Base-by-base conservation (phyloP, 2,888 invertebrate genomes). In the Caenorhabditis japonica region DNA sequence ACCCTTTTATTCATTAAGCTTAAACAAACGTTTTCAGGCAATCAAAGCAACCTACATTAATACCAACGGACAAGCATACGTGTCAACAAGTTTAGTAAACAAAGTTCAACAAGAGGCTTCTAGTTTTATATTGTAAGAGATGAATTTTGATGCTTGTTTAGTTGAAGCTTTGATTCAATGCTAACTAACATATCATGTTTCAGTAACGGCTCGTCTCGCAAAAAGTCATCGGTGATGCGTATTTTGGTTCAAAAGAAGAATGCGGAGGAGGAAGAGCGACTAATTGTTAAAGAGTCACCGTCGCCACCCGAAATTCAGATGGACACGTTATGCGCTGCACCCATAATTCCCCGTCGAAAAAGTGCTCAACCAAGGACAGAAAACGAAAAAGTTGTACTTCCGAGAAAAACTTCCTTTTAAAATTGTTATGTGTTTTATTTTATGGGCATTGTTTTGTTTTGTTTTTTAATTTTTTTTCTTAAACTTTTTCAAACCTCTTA, bases 1-100 rank as follows among this genome's bases (percentile, higher is more conserved):
- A 23, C 27, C 25, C 25, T 51, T 47, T 17, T n/a, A 36, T 51
- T 43, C 19, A 49, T 56, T 13, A 0, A 13, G 15, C 4, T 15
- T 7, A 30, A 30, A 5, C 30, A 30, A 30, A 30, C 12, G n/a
- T 27, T 59, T 73, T 68, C 34, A 73, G 73, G 49, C 60, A 55
- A 56, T 73, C 66, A 66, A 73, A 68, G 60, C 66, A 60, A 73
- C 73, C 44, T 60, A 55, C 73, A 46, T 60, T 68, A 66, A 73
- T 60, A 38, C 66, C 73, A 74, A 68, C 39, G 68, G 73, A 68
- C 68, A 61, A 52, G 34, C 68, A 52, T 61, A 51, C 73, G 68
- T 74, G 61, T 68, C 73, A 68, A 68, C 73, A 68, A 68, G 51
- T 74, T 30, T 74, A 74, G 68, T 59, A 12, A 49, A 19, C n/a